These are phyloP conservation scores for Apantesis nais DNA, from an alignment of 2,888 invertebrate genomes.

Conservation along the genomic window DNA sequence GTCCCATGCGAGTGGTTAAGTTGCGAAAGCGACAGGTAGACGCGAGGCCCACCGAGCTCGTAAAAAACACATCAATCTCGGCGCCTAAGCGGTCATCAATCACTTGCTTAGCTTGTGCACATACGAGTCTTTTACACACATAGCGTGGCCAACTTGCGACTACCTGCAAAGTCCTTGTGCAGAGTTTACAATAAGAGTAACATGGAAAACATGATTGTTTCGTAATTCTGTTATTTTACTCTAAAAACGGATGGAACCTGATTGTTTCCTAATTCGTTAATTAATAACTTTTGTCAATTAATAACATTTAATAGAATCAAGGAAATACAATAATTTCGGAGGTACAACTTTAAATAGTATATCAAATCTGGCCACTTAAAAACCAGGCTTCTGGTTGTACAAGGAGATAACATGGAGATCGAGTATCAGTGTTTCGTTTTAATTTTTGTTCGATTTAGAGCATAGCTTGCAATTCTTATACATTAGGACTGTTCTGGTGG, in stretches of 20 bases:
- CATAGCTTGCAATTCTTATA: too few species aligned
- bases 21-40: constrained; percentile 23
- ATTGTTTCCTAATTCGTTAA: background rate
- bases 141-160: background rate
- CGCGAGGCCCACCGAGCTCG: constrained; percentile 42
- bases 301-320: background rate
- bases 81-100: constrained; percentile 44
- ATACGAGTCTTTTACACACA: constrained; percentile 16
- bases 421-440: too few species aligned
- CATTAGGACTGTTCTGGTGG: too few species aligned
- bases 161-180: background rate
- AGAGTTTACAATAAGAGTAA: background rate
- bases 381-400: too few species aligned
- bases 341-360: too few species aligned
- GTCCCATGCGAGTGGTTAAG: background rate
- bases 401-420: too few species aligned
- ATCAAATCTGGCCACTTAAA: too few species aligned
- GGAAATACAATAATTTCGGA: too few species aligned
- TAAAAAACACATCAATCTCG: constrained; percentile 64
- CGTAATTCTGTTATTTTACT: background rate
- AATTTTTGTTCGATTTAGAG: too few species aligned
- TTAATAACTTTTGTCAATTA: background rate
- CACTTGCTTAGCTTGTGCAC: constrained; percentile 34
- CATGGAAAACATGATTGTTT: background rate
- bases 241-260: background rate